Evolutionary conservation across 2,113 vertebrate genomes (phyloP).

Genomic region (Physeter macrocephalus): DNA sequence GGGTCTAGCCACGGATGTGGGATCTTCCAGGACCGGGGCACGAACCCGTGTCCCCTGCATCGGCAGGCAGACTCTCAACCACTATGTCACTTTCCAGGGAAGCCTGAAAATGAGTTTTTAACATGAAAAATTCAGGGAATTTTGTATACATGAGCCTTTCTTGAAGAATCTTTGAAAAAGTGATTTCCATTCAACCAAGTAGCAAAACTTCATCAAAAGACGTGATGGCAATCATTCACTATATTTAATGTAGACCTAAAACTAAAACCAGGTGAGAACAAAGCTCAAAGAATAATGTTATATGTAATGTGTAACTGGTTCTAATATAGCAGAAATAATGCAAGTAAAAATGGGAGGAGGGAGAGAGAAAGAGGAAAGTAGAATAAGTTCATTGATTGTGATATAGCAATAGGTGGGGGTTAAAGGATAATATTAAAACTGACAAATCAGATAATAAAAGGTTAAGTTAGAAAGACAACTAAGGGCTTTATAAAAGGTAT

Average conservation of each 20-base stretch:
- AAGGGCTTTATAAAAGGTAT: not conserved
- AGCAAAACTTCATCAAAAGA: not conserved
- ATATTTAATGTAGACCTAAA: not conserved
- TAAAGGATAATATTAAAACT: not conserved
- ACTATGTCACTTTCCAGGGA: no score
- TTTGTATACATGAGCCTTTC: not conserved
- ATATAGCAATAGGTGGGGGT: not conserved
- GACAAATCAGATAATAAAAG: not conserved
- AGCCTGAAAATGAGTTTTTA: not conserved
- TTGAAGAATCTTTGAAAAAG: not conserved
- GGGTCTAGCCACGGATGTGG: no score
- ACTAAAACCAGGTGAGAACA: not conserved
- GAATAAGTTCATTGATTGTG: not conserved
- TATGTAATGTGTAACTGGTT: not conserved
- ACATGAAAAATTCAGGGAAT: not conserved
- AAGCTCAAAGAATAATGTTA: not conserved
- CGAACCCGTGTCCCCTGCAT: no score
- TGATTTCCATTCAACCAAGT: not conserved
- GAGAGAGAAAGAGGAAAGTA: not conserved
- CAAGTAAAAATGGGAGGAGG: not conserved
- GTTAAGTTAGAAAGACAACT: not conserved
- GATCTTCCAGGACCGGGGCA: rapidly evolving
- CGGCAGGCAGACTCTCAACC: no score
- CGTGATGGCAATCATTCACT: not conserved
- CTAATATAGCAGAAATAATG: not conserved